These are phyloP conservation scores for Glaucopsyche alexis DNA, from an alignment of 2,888 invertebrate genomes.

Conservation along the genomic window DNA sequence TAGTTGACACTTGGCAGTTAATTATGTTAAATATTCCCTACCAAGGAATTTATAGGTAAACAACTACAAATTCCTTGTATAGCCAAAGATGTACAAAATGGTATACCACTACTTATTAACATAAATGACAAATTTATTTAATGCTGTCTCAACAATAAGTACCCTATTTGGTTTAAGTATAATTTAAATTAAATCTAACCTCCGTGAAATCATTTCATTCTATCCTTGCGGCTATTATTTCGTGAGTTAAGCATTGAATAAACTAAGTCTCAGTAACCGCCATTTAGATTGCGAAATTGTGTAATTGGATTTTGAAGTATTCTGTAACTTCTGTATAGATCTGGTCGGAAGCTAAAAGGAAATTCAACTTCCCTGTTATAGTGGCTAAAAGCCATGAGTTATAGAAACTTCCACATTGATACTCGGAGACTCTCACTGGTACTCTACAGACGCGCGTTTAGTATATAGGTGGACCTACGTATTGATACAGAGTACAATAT, in stretches of 20 bases:
- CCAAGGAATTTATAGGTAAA: no score
- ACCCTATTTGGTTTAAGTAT: neutral
- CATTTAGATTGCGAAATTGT: neutral
- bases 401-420: neutral
- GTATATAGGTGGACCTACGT: no score
- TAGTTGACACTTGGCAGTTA: no score
- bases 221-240: neutral
- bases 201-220: neutral
- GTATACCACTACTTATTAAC: neutral
- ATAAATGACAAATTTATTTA: neutral
- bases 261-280: neutral
- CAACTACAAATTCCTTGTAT: no score
- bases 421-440: neutral
- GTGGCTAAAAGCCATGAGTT: neutral
- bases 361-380: neutral
- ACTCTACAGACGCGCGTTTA: neutral
- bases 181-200: neutral
- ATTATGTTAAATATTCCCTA: no score
- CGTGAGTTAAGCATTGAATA: neutral
- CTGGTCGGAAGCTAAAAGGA: neutral
- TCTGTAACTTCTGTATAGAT: neutral
- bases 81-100: no score
- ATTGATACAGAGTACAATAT: no score
- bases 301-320: slow-evolving; percentile 1
- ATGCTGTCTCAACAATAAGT: neutral